Conservation (phyloP, 2,888 invertebrate genomes). For the Diplazon laetatorius region DNA sequence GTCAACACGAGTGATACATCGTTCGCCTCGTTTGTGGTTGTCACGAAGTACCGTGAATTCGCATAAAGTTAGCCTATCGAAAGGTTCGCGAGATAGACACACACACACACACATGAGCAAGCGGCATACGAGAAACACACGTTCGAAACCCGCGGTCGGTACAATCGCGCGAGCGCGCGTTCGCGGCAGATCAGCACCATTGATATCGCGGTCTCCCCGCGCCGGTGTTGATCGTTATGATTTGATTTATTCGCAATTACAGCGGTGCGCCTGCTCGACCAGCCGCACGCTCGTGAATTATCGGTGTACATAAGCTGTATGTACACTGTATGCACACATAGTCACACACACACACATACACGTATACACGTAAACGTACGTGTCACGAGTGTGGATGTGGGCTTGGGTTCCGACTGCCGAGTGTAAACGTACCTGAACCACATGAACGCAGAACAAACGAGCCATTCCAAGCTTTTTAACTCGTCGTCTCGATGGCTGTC, state of each 20-base stretch:
- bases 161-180: slow-evolving; percentile 49
- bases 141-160: slow-evolving; percentile 51
- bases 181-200: slow-evolving; percentile 59
- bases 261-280: slow-evolving; percentile 61
- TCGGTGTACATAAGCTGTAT: slow-evolving; percentile 64
- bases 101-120: not conserved
- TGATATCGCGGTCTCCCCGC: slow-evolving; percentile 58
- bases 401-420: too few relatives aligned
- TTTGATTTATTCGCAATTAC: slow-evolving; percentile 80
- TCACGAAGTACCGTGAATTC: slow-evolving; percentile 50
- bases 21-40: slow-evolving; percentile 47
- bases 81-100: slow-evolving; percentile 33
- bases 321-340: not conserved
- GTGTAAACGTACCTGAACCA: slow-evolving; percentile 48
- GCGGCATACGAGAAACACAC: slow-evolving; percentile 13
- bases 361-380: not conserved
- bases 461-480: not conserved
- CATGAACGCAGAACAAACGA: not conserved
- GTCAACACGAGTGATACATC: slow-evolving; percentile 30
- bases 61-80: slow-evolving; percentile 57
- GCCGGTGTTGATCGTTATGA: slow-evolving; percentile 77
- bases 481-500: slow-evolving; percentile 4
- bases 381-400: too few relatives aligned
- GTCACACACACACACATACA: too few relatives aligned
- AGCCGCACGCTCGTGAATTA: slow-evolving; percentile 70